Base-by-base conservation (phyloP, 2,797 vertebrate species). In the Astyanax mexicanus region DNA sequence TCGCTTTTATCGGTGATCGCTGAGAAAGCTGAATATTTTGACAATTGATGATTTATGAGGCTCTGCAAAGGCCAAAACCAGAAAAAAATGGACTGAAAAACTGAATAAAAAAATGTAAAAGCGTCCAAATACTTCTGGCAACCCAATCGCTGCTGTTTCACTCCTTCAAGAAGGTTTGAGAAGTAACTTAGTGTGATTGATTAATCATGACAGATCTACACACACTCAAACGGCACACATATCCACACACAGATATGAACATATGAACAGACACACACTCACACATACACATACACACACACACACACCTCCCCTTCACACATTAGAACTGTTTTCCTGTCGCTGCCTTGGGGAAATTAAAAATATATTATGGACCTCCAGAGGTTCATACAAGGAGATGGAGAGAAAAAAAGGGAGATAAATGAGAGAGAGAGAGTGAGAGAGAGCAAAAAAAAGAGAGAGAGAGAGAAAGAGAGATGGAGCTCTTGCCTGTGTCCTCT, bases 361-460 rank as follows among this genome's bases (percentile, higher is more conserved):
- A 93, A 92, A 91, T 91, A 93, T 91, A 94, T 93, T 93, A 93
- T 91, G 89, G 89, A 92, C 88, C 93, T 92, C 93, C 84, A 89
- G 92, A 88, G 92, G 89, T 89, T 88, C 86, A 57, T 74, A 83
- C 66, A 78, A 86, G 82, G 85, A 89, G 86, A 79, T 75, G 76
- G 73, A 80, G 74, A 80, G 85, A 82, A 86, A 80, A 85, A 88
- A 79, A 78, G 85, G 86, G 85, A 85, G 86, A 86, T 80, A 89
- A 86, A 83, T 82, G 79, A 85, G 79, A 81, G 65, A 74, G 57
- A 73, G 72, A 69, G 67, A 66, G 66, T 75, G 57, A 69, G 12
- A 45, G 49, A 75, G 32, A 37, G 55, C 66, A 12, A 38, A 47
- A 75, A 29, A 37, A 69, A 73, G 47, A 74, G 69, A 73, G 62